Conservation (phyloP, 2,797 vertebrate genomes). For the Chaunax sp. region DNA sequence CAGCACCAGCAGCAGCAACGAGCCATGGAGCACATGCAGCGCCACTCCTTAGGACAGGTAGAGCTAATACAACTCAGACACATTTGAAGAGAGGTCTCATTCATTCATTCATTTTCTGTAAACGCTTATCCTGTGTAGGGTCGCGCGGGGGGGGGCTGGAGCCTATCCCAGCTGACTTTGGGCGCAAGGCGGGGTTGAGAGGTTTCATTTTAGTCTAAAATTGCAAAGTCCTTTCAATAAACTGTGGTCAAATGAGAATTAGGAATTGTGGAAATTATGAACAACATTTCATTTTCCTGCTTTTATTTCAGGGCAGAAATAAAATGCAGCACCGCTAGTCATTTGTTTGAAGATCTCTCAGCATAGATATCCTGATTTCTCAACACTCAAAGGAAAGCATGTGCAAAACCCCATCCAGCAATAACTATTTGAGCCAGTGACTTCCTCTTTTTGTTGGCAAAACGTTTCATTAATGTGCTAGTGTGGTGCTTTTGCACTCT, state of each 20-base stretch:
- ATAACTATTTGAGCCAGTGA: conserved; percentile 11
- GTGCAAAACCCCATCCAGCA: conserved; percentile 11
- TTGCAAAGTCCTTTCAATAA: conserved; percentile 1
- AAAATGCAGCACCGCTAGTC: not conserved
- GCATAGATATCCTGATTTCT: conserved; percentile 24
- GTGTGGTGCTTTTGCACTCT: conserved; percentile 23
- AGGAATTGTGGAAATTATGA: conserved; percentile 16
- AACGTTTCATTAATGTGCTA: conserved; percentile 4
- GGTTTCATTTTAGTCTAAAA: not conserved
- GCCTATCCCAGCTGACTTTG: no score
- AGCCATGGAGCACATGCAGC: conserved; percentile 83
- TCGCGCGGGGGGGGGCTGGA: no score
- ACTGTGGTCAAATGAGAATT: conserved; percentile 1
- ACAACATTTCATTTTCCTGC: conserved; percentile 9
- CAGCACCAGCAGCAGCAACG: conserved; percentile 80
- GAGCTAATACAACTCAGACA: not conserved
- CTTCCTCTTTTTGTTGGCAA: conserved; percentile 30
- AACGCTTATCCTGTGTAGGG: no score
- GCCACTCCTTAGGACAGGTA: conserved; percentile 83
- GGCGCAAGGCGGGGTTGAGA: no score
- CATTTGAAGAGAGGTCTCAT: not conserved
- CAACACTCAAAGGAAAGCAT: conserved; percentile 21
- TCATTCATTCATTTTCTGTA: no score
- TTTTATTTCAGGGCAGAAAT: not conserved
- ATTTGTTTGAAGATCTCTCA: conserved; percentile 20